These are phyloP conservation scores for Megathymus violae DNA, from an alignment of 1,140 invertebrate species.

Conservation along the genomic window DNA sequence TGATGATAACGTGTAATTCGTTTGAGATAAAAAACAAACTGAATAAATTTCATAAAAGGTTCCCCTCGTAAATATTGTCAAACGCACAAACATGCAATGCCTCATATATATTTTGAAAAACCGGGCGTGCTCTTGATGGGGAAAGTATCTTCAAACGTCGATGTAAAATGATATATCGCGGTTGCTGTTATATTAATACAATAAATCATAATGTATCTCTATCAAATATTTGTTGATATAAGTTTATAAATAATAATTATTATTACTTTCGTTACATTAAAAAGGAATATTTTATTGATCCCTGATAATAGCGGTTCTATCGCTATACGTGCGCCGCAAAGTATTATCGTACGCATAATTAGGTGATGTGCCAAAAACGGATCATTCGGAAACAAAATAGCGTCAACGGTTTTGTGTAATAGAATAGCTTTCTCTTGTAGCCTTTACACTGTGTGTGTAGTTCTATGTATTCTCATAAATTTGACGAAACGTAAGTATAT, in stretches of 20 bases:
- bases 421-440: conserved; percentile 36
- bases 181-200: conserved; percentile 9
- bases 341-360: conserved; percentile 68
- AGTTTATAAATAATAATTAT: background rate
- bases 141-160: conserved; percentile 16
- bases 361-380: conserved; percentile 76
- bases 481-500: conserved; percentile 56
- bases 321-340: conserved; percentile 47
- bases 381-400: conserved; percentile 56
- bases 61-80: background rate
- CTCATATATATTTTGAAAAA: conserved; percentile 16
- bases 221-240: background rate
- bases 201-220: background rate
- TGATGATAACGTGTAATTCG: conserved; percentile 9
- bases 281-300: conserved; percentile 4
- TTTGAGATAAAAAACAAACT: background rate
- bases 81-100: conserved; percentile 17
- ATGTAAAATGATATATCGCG: background rate
- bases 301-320: background rate
- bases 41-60: too few species aligned
- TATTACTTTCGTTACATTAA: background rate
- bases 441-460: conserved; percentile 34
- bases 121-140: background rate
- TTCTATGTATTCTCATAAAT: conserved; percentile 29
- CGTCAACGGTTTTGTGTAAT: conserved; percentile 51